Base-by-base conservation (phyloP, 2,888 invertebrate genomes). In the Chloroclysta siterata region DNA sequence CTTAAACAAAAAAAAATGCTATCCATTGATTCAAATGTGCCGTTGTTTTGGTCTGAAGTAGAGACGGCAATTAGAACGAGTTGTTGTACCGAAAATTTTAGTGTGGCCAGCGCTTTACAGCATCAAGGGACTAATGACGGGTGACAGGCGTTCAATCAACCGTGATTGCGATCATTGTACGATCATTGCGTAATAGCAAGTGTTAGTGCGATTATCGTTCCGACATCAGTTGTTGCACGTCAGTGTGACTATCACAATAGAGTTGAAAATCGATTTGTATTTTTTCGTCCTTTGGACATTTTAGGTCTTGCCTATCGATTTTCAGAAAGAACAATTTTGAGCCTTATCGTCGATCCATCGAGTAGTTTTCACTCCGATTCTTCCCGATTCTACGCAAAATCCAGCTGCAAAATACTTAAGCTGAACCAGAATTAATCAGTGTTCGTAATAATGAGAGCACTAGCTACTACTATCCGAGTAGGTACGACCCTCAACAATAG, bases 401-500 rank as follows among this genome's bases (percentile, higher is more conserved):
- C 8, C 14, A 17, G 22, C n/a, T 39, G 28, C 46, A 47, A 55
- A 55, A 55, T 22, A 22, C 22, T 14, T 14, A 36, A 42, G 28
- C 42, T 13, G 17, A 52, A 44, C 51, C 17, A 36, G 44, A 33
- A 54, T 57, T 46, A 57, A 60, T 65, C 57, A 57, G 44, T 53
- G 42, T 28, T 56, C 52, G 52, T 55, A 54, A 47, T 52, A 58
- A 56, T 60, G 41, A 53, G 63, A 54, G 33, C 29, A 47, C 44
- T 61, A 52, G 33, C 17, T n/a, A n/a, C n/a, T n/a, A n/a, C n/a
- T n/a, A n/a, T n/a, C n/a, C 0, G 14, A 58, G 46, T 59, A 44
- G 46, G 48, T 47, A 60, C 17, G 39, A 44, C 53, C 41, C 53
- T 57, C 66, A 76, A 86, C 87, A 87, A 86, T 85, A 76, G 81